Evolutionary conservation across 2,888 invertebrate genomes (phyloP).

Genomic region (Eristalinus sepulchralis): DNA sequence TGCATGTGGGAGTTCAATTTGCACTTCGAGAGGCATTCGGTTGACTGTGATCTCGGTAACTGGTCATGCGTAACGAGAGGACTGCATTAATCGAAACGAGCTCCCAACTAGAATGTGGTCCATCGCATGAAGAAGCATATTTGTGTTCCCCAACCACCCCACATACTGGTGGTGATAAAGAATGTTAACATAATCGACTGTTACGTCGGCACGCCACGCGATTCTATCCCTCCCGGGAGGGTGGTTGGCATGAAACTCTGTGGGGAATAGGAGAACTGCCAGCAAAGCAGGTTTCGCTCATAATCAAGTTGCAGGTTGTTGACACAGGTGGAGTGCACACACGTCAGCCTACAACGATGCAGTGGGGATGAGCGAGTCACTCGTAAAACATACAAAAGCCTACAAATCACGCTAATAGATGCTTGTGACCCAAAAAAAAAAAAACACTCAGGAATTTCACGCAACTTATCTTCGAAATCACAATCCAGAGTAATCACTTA

Average conservation of each 20-base stretch:
- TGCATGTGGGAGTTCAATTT: neutral
- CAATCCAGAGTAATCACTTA: neutral
- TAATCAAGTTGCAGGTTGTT: neutral
- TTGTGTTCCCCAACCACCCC: neutral
- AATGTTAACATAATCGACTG: constrained; percentile 3
- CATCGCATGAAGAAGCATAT: neutral
- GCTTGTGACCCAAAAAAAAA: neutral
- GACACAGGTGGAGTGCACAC: neutral
- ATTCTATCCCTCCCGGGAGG: neutral
- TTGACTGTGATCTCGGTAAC: neutral
- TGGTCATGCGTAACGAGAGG: neutral
- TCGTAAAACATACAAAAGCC: too few species aligned
- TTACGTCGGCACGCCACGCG: neutral
- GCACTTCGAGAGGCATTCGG: neutral
- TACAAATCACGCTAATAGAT: neutral
- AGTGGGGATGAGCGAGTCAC: too few species aligned
- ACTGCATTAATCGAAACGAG: constrained; percentile 2
- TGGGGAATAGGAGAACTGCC: neutral
- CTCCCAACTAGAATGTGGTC: neutral
- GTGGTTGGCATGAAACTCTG: neutral
- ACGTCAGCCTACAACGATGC: neutral
- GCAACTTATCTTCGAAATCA: neutral
- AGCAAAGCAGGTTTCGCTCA: neutral
- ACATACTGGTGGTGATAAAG: neutral
- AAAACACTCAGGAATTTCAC: neutral